These are phyloP conservation scores for Pseudonaja textilis DNA, from an alignment of 2,113 vertebrate genomes.

Conservation along the genomic window DNA sequence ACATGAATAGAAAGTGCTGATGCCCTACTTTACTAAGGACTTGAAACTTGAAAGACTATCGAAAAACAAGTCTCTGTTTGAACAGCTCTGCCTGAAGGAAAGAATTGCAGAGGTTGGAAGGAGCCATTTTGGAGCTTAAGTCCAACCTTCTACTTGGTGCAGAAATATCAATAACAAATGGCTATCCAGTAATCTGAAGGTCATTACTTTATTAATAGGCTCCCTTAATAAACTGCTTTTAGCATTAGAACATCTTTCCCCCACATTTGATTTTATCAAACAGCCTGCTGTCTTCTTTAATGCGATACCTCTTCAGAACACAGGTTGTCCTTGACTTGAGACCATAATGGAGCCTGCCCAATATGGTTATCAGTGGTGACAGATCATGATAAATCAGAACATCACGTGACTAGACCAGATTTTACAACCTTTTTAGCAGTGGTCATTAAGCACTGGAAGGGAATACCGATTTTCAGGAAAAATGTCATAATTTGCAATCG, in stretches of 20 bases:
- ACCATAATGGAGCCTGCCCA: too few relatives aligned
- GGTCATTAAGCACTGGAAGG: too few relatives aligned
- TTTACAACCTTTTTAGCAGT: too few relatives aligned
- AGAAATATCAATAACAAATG: background rate
- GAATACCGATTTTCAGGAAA: too few relatives aligned
- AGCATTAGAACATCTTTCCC: background rate
- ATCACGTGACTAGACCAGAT: too few relatives aligned
- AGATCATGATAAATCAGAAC: too few relatives aligned
- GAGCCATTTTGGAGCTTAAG: background rate
- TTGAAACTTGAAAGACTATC: background rate
- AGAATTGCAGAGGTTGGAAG: background rate
- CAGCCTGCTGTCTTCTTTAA: background rate
- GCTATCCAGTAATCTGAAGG: background rate
- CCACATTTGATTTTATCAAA: background rate
- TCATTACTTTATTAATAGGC: background rate
- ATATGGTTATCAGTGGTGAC: too few relatives aligned
- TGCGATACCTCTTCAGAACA: background rate
- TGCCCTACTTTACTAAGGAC: background rate
- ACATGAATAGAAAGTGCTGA: background rate
- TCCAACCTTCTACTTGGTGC: background rate
- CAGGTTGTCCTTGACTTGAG: too few relatives aligned
- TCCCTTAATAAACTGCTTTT: background rate
- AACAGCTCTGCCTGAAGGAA: background rate
- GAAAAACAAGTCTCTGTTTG: background rate
- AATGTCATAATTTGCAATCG: too few relatives aligned